Base-by-base conservation (phyloP, 2,888 invertebrate genomes). In the Agrypnus murinus region DNA sequence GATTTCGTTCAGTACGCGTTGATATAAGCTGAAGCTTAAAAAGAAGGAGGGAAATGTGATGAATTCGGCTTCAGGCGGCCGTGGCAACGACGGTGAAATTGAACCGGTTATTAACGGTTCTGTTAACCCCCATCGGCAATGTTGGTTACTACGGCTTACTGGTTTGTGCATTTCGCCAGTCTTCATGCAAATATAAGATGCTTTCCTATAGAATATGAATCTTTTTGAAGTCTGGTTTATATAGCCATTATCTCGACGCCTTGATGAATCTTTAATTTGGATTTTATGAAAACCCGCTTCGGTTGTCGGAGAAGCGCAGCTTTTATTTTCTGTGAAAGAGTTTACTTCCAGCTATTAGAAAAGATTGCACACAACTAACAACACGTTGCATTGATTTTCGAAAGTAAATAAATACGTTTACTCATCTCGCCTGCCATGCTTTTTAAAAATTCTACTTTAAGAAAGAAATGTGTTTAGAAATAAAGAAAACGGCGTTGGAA, bases 71-170 rank as follows among this genome's bases (percentile, higher is more conserved):
- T 57, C 55, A 57, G 45, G 65, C 65, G 45, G 53, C 53, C 32
- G 53, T 45, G 38, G 65, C 40, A 57, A 57, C 55, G 65, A 65
- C 65, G 65, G 38, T 45, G 65, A 65, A 65, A 65, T 65, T 65
- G 55, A 65, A 65, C 57, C 65, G 57, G 57, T 65, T 65, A 65
- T 65, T 65, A 65, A 65, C 65, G 65, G 65, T 65, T 65, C 65
- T 45, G 53, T 65, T 55, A 53, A 65, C 65, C 57, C 65, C 57
- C 65, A 53, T 34, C 36, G 31, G 48, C 36, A 63, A 53, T 15
- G 63, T 32, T 31, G 59, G 43, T 59, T 59, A 36, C 55, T n/a
- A 25, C 25, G 5, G 55, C 45, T 60, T 46, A 34, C 43, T 60
- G 60, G 60, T 32, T 60, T 60, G 45, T 46, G 60, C 60, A 60